phyloP scores from a whole-genome alignment of 2,888 invertebrate species.

The Dendrolimus houi region DNA sequence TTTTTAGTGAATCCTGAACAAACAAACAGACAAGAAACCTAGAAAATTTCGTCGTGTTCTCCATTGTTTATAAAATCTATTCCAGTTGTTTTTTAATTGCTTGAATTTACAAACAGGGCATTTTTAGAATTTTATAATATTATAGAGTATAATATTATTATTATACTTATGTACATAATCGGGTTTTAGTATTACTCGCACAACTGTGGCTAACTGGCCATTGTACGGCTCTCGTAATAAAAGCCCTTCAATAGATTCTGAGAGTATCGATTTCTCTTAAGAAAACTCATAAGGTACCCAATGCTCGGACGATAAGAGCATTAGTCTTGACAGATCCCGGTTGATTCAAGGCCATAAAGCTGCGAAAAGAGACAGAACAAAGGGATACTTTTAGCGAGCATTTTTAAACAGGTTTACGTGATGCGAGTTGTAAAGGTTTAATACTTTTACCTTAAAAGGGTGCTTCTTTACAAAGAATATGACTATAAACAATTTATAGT shows the following conservation, averaged over 20 bases:
- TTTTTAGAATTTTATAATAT: no score
- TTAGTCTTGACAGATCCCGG: slow-evolving; percentile 21
- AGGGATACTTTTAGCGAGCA: neutral
- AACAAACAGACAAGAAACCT: no score
- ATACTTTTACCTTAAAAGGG: neutral
- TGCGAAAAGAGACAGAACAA: slow-evolving; percentile 10
- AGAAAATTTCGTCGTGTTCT: no score
- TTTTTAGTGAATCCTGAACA: no score
- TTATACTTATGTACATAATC: no score
- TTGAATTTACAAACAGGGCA: no score
- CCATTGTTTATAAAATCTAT: no score
- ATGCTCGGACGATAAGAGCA: slow-evolving; percentile 26
- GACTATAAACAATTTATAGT: no score
- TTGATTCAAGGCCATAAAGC: slow-evolving; percentile 12
- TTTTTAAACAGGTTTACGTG: neutral
- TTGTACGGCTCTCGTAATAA: slow-evolving; percentile 16
- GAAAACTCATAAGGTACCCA: slow-evolving; percentile 45
- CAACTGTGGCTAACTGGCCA: no score
- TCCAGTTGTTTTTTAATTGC: no score
- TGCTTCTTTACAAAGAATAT: neutral
- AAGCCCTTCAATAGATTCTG: slow-evolving; percentile 39
- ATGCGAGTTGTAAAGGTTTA: neutral
- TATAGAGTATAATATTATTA: no score
- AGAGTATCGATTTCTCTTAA: slow-evolving; percentile 53
- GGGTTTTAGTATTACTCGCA: no score